Base-by-base conservation (phyloP, 2,888 invertebrate genomes). In the Dione juno region DNA sequence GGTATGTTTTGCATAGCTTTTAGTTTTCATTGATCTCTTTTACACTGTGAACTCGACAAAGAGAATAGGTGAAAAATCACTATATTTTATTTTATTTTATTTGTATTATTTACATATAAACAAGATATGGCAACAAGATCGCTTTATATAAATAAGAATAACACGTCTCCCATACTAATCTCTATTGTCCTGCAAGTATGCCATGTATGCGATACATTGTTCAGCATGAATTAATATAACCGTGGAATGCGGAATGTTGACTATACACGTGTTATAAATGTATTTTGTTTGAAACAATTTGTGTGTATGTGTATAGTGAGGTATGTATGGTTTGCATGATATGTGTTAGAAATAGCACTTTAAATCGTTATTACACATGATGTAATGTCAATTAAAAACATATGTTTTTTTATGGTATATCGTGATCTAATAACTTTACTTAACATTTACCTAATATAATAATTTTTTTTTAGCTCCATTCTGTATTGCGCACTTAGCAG, bases 151-250 rank as follows among this genome's bases (percentile, higher is more conserved):
- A n/a, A 21, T 63, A 35, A 68, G 45, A 45, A 54, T 45, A 41
- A 53, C 59, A 68, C 58, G 53, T 57, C 59, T 66, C 45, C 50
- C 53, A 64, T 61, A 75, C 68, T 75, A 75, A 75, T 75, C 72
- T 70, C 75, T 73, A 74, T 75, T 76, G 76, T 75, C 74, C 75
- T 69, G 58, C 69, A 52, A 74, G 75, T 75, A 76, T 76, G 75
- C 58, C 69, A 52, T 63, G 69, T 69, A 74, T 75, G 75, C 67
- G 59, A 67, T 59, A 67, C 67, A 70, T 67, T 69, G 71, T 59
- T 50, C 67, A 45, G 61, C 67, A 61, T 66, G 72, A 72, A 70
- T 72, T 74, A 74, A 66, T 69, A 61, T 67, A 69, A 69, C 67
- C 61, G 69, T 57, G 70, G 69, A 72, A 74, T 74, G 74, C 57